These are phyloP conservation scores for Leucosticte australis DNA, from an alignment of 2,113 vertebrate genomes.

Conservation along the genomic window DNA sequence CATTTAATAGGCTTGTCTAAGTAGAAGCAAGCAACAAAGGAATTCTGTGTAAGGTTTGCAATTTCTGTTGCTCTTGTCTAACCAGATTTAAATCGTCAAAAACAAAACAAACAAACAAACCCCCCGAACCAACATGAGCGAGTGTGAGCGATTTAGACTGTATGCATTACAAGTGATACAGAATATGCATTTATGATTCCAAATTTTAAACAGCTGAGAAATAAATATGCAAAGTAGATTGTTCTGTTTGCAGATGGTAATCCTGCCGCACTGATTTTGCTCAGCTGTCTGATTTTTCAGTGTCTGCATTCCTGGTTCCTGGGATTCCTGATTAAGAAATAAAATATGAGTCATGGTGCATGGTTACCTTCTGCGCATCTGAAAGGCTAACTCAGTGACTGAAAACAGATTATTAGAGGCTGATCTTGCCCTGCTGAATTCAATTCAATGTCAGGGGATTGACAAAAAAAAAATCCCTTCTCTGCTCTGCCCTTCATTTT, in stretches of 20 bases:
- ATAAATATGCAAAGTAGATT: slow-evolving; percentile 60
- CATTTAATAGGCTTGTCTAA: slow-evolving; percentile 11
- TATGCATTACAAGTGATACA: not conserved
- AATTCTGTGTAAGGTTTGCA: slow-evolving; percentile 23
- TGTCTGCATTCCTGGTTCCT: slow-evolving; percentile 38
- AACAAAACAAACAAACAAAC: slow-evolving; percentile 56
- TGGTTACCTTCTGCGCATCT: slow-evolving; percentile 21
- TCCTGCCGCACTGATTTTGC: slow-evolving; percentile 43
- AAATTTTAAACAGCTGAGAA: slow-evolving; percentile 50
- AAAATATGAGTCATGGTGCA: slow-evolving; percentile 23
- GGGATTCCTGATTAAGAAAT: slow-evolving; percentile 42
- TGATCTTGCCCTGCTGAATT: not conserved
- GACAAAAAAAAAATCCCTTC: not conserved
- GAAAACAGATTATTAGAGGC: not conserved
- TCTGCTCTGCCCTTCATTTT: not conserved
- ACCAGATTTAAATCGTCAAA: slow-evolving; percentile 17
- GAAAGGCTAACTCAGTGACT: not conserved
- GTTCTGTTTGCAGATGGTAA: slow-evolving; percentile 64
- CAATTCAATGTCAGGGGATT: not conserved
- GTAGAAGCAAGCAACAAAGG: slow-evolving; percentile 29
- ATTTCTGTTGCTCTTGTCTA: slow-evolving; percentile 40
- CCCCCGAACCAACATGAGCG: not conserved
- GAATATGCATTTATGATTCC: slow-evolving; percentile 11
- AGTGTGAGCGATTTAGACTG: not conserved
- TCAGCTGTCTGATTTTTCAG: slow-evolving; percentile 52